A percentile compares a stretch with the other conserved stretches of the same genome.
phyloP scores from a whole-genome alignment of 2,797 vertebrate species.

The Dendrocincla tyrannina region DNA sequence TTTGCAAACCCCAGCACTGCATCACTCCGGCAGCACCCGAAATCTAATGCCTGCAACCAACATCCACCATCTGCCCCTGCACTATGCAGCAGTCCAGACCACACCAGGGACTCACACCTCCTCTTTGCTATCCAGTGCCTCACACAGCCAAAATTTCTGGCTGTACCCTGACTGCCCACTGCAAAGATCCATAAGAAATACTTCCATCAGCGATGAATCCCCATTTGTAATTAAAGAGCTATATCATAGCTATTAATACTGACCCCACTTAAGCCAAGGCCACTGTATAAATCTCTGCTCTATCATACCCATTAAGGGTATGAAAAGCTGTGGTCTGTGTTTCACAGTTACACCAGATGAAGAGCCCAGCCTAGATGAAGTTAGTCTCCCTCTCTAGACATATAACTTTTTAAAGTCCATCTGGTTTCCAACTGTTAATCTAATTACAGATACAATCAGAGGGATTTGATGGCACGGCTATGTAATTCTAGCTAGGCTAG shows the following conservation, averaged over 20 bases:
- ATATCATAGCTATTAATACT: not conserved
- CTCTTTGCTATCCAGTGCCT: not conserved
- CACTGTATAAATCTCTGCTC: not conserved
- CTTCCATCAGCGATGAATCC: fast-evolving
- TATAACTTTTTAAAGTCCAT: not conserved
- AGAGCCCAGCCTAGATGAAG: not conserved
- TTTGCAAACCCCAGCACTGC: not conserved
- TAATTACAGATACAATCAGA: not conserved
- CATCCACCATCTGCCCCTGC: not conserved
- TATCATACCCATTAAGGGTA: not conserved
- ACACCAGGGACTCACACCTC: not conserved
- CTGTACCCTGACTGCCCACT: fast-evolving
- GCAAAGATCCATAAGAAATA: not conserved
- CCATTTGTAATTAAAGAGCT: not conserved
- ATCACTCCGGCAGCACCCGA: not conserved
- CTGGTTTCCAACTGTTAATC: not conserved
- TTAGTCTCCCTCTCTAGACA: not conserved
- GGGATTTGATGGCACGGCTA: not conserved
- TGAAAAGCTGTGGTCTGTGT: not conserved
- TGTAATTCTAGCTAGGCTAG: not conserved
- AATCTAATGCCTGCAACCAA: not conserved
- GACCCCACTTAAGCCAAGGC: not conserved
- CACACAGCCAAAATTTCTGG: not conserved
- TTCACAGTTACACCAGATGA: not conserved
- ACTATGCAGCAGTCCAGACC: not conserved